Conservation (phyloP, 2,888 invertebrate genomes). For the Xylota segnis region DNA sequence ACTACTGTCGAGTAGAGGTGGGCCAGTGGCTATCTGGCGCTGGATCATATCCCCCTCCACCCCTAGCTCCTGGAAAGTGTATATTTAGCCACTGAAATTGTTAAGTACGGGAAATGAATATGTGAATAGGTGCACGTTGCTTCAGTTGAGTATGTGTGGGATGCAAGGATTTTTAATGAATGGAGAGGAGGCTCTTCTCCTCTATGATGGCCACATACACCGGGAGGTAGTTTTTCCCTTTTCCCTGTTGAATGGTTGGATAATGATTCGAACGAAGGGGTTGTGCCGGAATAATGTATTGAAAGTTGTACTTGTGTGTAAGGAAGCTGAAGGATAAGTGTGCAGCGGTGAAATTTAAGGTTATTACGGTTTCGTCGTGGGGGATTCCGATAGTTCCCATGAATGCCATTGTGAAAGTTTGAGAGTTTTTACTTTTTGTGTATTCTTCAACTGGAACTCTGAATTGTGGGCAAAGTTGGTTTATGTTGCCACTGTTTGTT, state of each 20-base stretch:
- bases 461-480: constrained; percentile 38
- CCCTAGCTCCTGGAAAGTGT: constrained; percentile 15
- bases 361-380: constrained; percentile 57
- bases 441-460: constrained; percentile 34
- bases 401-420: constrained; percentile 44
- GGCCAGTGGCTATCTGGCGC: constrained; percentile 36
- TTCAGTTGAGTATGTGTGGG: constrained; percentile 1
- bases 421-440: constrained; percentile 20
- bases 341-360: constrained; percentile 43
- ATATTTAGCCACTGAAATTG: constrained; percentile 63
- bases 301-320: constrained; percentile 53
- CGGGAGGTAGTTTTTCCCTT: constrained; percentile 41
- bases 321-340: constrained; percentile 14
- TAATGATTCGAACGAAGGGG: constrained; percentile 68
- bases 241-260: constrained; percentile 68
- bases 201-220: background rate
- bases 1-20: background rate
- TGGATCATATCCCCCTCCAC: background rate
- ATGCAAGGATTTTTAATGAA: constrained; percentile 73
- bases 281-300: constrained; percentile 56
- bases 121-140: constrained; percentile 63
- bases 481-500: constrained; percentile 31
- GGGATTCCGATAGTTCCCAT: constrained; percentile 47
- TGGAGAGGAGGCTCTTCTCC: constrained; percentile 18
- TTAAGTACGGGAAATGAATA: constrained; percentile 72